Evolutionary conservation across 1,140 invertebrate genomes (phyloP).

Genomic region (Alviniconcha marisindica): DNA sequence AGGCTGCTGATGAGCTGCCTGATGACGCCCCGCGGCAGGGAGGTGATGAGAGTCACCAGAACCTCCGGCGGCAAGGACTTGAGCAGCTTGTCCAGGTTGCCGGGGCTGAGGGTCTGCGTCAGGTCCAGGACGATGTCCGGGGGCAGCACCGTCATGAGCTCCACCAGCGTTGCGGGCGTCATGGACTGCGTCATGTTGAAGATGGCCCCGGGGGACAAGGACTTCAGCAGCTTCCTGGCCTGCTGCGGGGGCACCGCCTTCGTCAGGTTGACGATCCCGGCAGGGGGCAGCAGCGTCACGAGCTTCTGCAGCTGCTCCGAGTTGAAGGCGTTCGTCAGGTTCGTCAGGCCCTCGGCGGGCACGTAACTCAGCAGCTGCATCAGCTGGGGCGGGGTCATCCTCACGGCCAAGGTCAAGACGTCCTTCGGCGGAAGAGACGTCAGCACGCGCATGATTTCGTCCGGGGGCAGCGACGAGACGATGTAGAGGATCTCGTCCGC

Average conservation of each 20-base stretch:
- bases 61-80: slow-evolving; percentile 27
- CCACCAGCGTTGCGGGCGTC: slow-evolving; percentile 18
- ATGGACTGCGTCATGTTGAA: slow-evolving; percentile 33
- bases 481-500: slow-evolving; percentile 38
- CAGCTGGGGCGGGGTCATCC: slow-evolving; percentile 24
- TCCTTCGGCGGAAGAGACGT: slow-evolving; percentile 14
- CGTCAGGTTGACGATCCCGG: slow-evolving; percentile 34
- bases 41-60: slow-evolving; percentile 21
- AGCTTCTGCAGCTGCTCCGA: slow-evolving; percentile 34
- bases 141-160: slow-evolving; percentile 8
- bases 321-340: slow-evolving; percentile 27
- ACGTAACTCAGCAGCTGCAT: slow-evolving; percentile 35
- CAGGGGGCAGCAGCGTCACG: slow-evolving; percentile 21
- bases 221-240: slow-evolving; percentile 31
- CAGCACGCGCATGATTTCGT: slow-evolving; percentile 39
- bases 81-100: slow-evolving; percentile 18
- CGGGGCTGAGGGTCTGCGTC: slow-evolving; percentile 22
- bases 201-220: slow-evolving; percentile 31
- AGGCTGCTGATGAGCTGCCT: slow-evolving; percentile 1
- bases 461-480: slow-evolving; percentile 6
- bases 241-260: slow-evolving; percentile 14
- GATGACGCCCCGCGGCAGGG: slow-evolving; percentile 18
- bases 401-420: neutral
- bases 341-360: slow-evolving; percentile 19
- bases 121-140: slow-evolving; percentile 36